Conservation (phyloP, 2,888 invertebrate species). For the Keiferia lycopersicella region DNA sequence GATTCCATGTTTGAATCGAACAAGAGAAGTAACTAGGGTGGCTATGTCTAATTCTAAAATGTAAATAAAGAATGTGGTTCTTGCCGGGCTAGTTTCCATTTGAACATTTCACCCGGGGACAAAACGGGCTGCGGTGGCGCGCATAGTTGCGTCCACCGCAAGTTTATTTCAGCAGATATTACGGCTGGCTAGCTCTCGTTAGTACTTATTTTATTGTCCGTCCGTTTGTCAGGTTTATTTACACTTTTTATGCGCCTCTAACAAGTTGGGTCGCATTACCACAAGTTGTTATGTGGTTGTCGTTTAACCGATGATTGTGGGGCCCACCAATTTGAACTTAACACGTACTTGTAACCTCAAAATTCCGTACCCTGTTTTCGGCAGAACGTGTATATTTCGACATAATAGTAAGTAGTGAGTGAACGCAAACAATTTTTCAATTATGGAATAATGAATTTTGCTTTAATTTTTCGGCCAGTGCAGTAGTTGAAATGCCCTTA, state of each 20-base stretch:
- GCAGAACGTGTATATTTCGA: conserved; percentile 1
- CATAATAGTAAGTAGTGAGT: neutral
- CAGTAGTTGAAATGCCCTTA: conserved; percentile 17
- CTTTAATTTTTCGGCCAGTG: conserved; percentile 14
- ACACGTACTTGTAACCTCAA: conserved; percentile 19
- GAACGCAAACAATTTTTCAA: neutral
- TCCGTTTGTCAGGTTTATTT: conserved; percentile 46
- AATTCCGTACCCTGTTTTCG: neutral
- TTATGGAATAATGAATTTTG: neutral
- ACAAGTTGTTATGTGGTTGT: conserved; percentile 35
- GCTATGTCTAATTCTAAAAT: conserved; percentile 9
- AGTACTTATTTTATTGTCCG: conserved; percentile 59
- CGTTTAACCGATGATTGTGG: conserved; percentile 25
- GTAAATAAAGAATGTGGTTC: conserved; percentile 36
- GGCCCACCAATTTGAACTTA: conserved; percentile 13
- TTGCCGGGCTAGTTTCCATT: conserved; percentile 41
- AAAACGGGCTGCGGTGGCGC: conserved; percentile 46
- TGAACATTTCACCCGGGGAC: conserved; percentile 38
- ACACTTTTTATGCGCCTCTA: conserved; percentile 45
- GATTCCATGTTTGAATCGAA: conserved; percentile 10
- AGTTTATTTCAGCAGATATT: conserved; percentile 41
- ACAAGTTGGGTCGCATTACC: conserved; percentile 45
- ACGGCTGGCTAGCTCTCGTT: conserved; percentile 55
- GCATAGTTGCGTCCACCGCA: conserved; percentile 43
- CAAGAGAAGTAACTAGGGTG: neutral